These are phyloP conservation scores for Sylvietta virens DNA, from an alignment of 2,113 vertebrate species.

Conservation along the genomic window DNA sequence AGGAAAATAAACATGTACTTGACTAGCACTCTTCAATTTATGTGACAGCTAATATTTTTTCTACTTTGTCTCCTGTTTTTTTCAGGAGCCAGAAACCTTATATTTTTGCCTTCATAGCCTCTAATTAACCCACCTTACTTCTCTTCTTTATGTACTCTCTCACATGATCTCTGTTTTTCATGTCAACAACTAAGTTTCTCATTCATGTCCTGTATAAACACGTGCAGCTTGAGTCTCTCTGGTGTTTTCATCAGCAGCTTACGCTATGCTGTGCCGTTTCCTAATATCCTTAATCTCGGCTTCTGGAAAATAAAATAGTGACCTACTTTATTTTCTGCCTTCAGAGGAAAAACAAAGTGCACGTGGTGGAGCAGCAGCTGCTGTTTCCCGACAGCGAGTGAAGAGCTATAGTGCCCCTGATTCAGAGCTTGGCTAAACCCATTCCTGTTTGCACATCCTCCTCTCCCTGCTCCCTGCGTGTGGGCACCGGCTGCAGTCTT, in stretches of 20 bases:
- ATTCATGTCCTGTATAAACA: background rate
- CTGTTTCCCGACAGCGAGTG: background rate
- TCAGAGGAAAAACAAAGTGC: constrained; percentile 5
- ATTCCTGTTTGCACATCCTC: background rate
- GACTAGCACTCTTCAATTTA: background rate
- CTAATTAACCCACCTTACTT: background rate
- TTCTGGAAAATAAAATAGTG: constrained; percentile 48
- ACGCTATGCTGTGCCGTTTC: background rate
- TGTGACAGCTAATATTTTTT: background rate
- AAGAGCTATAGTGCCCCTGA: background rate
- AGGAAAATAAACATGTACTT: background rate
- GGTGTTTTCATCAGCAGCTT: constrained; percentile 39
- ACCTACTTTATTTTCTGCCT: constrained; percentile 52
- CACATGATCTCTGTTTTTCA: background rate
- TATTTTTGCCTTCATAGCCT: background rate
- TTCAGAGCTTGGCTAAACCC: background rate
- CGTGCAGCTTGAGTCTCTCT: background rate
- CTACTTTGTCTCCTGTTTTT: background rate
- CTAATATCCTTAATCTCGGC: constrained; percentile 51
- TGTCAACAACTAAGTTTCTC: background rate
- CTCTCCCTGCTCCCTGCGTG: fast-evolving
- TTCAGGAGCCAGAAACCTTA: background rate
- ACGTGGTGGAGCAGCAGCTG: constrained; percentile 22
- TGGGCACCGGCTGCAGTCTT: background rate
- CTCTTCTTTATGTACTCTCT: background rate